Base-by-base conservation (phyloP, 1,140 invertebrate genomes). In the Mycetomoellerius zeteki region DNA sequence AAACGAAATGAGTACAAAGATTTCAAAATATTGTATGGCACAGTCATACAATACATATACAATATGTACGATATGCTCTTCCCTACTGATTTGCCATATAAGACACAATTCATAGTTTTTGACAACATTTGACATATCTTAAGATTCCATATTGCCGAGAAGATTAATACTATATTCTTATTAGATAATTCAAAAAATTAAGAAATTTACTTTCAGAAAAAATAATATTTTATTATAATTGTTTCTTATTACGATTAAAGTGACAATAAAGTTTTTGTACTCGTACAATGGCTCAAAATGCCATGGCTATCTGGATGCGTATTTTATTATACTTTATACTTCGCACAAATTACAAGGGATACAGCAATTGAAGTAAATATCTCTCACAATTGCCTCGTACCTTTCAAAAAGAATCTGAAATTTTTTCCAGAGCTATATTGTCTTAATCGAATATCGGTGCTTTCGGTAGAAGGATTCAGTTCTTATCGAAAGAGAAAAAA, bases 401-500 rank as follows among this genome's bases (percentile, higher is more conserved):
- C 50, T 78, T 50, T n/a, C 47, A 21, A 80, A 33, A 33, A 52
- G 27, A 52, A 81, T 47, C 37, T 64, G 2, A 69, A n/a, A 54
- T 69, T 54, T 14, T 24, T 69, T 30, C 27, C 7, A 47, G 7
- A 54, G 21, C 12, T 14, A 14, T 43, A 43, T 56, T 81, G 47
- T 71, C 21, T 56, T 81, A 43, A 71, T n/a, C 77, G 30, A 81
- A 69, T 37, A 47, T 8, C 33, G 16, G 2, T 69, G 8, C n/a
- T 54, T 5, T 54, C 62, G 69, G 60, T 47, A 21, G 19, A 82
- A 73, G 71, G n/a, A 75, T 75, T 50, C 14, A 14, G 16, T 50
- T 47, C 54, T 84, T 47, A 33, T 73, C 54, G 56, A 47, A 19
- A 37, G 24, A 33, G 14, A 50, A 24, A 14, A 33, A 73, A 21